phyloP scores from a whole-genome alignment of 2,113 vertebrate species.

The Danio rerio region GRCz12tu NC_133195.1:1644001-1644500 shows the following conservation, averaged over 20 bases:
- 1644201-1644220: not conserved
- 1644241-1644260: not conserved
- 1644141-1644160: not conserved
- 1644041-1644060: no score
- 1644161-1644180: not conserved
- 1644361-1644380: not conserved
- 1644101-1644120: not conserved
- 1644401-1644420: not conserved
- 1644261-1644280: not conserved
- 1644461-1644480: no score
- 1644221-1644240: no score
- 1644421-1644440: not conserved
- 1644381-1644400: not conserved
- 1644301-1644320: not conserved
- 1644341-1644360: not conserved
- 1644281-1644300: not conserved
- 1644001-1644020: no score
- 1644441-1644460: no score
- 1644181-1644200: not conserved
- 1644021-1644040: no score
- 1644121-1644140: not conserved
- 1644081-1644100: no score
- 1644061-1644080: not conserved
- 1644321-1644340: not conserved
- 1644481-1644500: constrained; percentile 1